Evolutionary conservation across 2,113 vertebrate species (phyloP), one percentile per base, ranked within the genome.

Genomic region (Nestor notabilis): DNA sequence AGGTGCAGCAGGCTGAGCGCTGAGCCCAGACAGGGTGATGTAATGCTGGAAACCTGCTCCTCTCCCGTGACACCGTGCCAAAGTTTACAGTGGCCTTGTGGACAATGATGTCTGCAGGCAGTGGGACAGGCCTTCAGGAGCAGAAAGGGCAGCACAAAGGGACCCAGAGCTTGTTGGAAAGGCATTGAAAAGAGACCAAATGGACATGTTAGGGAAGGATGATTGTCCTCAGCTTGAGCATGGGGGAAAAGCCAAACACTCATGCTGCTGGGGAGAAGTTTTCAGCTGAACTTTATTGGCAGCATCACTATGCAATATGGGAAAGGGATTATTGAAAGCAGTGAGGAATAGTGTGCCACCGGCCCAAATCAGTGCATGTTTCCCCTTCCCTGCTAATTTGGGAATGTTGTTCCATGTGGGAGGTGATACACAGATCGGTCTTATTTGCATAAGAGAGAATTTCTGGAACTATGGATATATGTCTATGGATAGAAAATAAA

Each of bases 1-100:
- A 98, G 97, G 92, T 93, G 79, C 44, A 31, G 79, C 8, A 80
- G 89, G 87, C 69, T 23, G 56, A 47, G 97, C 75, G 93, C 90
- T 89, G 83, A 74, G 95, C 63, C 95, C 93, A 93, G 95, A 79
- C 90, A 17, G 97, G 61, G 78, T 97, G 98, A 98, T 74, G 96
- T 98, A 90, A 97, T 93, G 92, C 88, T 98, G 97, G 97, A 97
- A 97, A 92, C 16, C 87, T n/a, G 66, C 87, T 93, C 69, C 43
- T 47, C 81, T 94, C 93, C 13, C 9, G 74, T 98, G 97, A 98
- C 95, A 91, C 97, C 98, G 97, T 71, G 64, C 94, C 87, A 87
- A 92, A 95, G 85, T 84, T 94, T 97, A 65, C 86, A 24, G 89
- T 47, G 80, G 92, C 41, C 35, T 23, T 24, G 56, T 88, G 93